Conservation (phyloP, 92 coral and sea anemone species). For the Palythoa grandis region DNA sequence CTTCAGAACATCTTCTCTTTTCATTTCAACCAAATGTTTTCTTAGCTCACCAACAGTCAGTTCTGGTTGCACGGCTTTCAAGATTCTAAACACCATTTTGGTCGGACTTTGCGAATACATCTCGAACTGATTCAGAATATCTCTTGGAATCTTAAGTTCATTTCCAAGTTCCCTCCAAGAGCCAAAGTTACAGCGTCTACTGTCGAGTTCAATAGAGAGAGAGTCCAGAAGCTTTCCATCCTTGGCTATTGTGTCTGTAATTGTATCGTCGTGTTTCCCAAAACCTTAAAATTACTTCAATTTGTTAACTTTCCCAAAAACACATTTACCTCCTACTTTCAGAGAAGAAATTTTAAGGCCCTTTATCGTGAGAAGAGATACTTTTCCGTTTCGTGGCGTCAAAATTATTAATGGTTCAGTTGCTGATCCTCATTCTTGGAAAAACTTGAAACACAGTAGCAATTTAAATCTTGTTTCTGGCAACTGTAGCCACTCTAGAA, state of each 20-base stretch:
- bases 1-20: neutral
- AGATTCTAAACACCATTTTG: neutral
- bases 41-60: constrained; percentile 1
- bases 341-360: too few species aligned
- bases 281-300: neutral
- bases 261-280: neutral
- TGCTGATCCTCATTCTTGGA: too few species aligned
- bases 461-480: too few species aligned
- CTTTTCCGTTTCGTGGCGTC: too few species aligned
- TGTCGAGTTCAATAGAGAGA: constrained; percentile 7
- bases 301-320: too few species aligned
- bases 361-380: too few species aligned
- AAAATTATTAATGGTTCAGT: too few species aligned
- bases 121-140: neutral
- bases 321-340: too few species aligned
- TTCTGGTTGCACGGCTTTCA: neutral
- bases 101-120: constrained; percentile 27
- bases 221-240: constrained; percentile 5
- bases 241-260: neutral
- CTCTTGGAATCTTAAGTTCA: neutral
- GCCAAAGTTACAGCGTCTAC: neutral
- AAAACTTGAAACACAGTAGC: too few species aligned
- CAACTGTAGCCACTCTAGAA: too few species aligned
- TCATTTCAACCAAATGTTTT: neutral
- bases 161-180: constrained; percentile 6